Conservation (phyloP, 2,113 vertebrate species). For the Odobenus rosmarus region DNA sequence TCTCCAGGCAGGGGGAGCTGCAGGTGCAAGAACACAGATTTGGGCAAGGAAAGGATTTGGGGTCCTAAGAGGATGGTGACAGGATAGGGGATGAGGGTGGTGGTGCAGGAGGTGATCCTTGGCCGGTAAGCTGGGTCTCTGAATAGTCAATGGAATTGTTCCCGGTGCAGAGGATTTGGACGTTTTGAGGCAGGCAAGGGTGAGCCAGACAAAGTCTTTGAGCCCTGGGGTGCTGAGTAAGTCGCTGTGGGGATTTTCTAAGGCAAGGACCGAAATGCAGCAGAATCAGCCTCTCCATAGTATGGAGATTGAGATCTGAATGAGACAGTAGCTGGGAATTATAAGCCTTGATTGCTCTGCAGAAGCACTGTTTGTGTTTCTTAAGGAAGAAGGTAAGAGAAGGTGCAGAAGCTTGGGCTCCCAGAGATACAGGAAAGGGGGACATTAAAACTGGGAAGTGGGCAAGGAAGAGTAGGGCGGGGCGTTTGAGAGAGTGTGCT, state of each 20-base stretch:
- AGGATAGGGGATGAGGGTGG: background rate
- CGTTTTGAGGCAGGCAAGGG: background rate
- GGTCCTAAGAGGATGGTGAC: background rate
- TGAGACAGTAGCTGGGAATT: background rate
- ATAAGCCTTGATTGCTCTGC: background rate
- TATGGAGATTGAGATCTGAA: background rate
- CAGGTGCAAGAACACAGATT: background rate
- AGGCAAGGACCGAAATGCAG: background rate
- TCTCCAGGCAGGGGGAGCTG: background rate
- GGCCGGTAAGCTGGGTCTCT: background rate
- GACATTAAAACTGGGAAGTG: background rate
- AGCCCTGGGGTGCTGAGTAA: background rate
- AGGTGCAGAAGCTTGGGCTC: background rate
- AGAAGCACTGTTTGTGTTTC: background rate
- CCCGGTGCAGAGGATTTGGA: background rate
- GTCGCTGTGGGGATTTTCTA: background rate
- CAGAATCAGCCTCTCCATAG: background rate
- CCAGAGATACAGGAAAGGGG: background rate
- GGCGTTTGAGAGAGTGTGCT: background rate
- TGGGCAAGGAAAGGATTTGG: background rate
- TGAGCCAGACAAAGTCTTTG: background rate
- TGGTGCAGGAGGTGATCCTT: background rate
- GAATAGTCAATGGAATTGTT: background rate
- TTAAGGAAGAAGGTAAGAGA: background rate
- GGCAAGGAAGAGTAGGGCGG: background rate